Evolutionary conservation across 1,140 invertebrate species (phyloP).

Genomic region (Drosophila neocordata): DNA sequence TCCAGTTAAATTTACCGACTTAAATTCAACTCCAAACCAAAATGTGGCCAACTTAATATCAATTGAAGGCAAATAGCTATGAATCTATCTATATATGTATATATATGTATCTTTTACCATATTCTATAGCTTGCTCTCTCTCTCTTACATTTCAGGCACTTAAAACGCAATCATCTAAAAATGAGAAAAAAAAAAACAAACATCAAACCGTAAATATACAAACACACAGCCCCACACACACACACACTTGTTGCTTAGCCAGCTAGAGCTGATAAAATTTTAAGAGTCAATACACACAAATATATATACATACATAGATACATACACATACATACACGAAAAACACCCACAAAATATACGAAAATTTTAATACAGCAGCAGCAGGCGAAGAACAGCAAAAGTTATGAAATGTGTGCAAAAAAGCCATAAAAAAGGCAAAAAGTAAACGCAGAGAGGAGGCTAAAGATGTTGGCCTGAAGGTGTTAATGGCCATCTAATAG

Average conservation of each 20-base stretch:
- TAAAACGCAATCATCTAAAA: constrained; percentile 20
- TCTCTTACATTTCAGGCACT: constrained; percentile 1
- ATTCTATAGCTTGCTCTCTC: background rate
- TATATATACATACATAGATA: background rate
- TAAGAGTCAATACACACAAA: constrained; percentile 13
- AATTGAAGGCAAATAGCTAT: background rate
- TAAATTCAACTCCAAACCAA: background rate
- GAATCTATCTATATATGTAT: background rate
- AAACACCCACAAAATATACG: constrained; percentile 22
- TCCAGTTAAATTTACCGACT: background rate
- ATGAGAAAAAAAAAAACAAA: constrained; percentile 1
- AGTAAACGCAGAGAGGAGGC: constrained; percentile 2
- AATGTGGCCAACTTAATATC: constrained; percentile 1
- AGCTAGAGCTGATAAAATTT: constrained; percentile 14
- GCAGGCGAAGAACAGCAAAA: constrained; percentile 7
- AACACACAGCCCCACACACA: constrained; percentile 4
- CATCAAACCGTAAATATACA: background rate
- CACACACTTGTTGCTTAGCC: constrained; percentile 13
- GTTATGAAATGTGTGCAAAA: constrained; percentile 17
- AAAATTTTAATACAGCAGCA: constrained; percentile 30
- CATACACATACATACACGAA: background rate
- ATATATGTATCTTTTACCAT: too few species aligned
- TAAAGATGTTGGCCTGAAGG: constrained; percentile 40
- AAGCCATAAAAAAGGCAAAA: constrained; percentile 46
- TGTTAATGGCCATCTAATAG: constrained; percentile 70